phyloP scores from a whole-genome alignment of 2,797 vertebrate species.

The Pseudochromis fuscus region DNA sequence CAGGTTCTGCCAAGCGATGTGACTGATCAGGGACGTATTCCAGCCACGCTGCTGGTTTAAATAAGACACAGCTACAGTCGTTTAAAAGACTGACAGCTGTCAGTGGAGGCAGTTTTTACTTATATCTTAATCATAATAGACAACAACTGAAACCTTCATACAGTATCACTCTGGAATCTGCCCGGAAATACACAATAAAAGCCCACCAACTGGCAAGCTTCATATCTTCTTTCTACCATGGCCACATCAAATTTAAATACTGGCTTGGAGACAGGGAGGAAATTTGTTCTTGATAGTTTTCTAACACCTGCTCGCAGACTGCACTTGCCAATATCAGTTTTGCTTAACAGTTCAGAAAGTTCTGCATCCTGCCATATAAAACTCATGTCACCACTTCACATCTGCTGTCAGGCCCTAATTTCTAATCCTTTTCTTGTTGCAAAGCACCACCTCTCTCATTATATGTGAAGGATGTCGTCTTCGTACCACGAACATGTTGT shows the following conservation, averaged over 20 bases:
- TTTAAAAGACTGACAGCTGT: conserved; percentile 15
- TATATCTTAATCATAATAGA: conserved; percentile 32
- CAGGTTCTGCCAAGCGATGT: conserved; percentile 45
- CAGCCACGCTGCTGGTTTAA: conserved; percentile 36
- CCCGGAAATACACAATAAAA: not conserved
- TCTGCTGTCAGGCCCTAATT: conserved; percentile 58
- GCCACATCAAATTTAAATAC: conserved; percentile 14
- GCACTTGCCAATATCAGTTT: conserved; percentile 26
- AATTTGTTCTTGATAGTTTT: conserved; percentile 11
- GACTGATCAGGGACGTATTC: conserved; percentile 48
- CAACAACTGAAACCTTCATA: not conserved
- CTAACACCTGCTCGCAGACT: conserved; percentile 19
- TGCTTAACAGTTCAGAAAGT: conserved; percentile 18
- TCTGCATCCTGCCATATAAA: conserved; percentile 27
- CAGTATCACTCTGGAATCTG: not conserved
- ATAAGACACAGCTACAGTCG: not conserved
- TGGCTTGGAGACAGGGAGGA: not conserved
- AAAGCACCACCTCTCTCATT: conserved; percentile 60
- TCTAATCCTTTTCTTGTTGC: conserved; percentile 35
- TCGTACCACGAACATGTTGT: conserved; percentile 36
- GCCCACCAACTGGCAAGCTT: not conserved
- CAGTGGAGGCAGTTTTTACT: not conserved
- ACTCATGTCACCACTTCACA: conserved; percentile 35
- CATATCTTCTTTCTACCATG: not conserved
- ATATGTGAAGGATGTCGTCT: conserved; percentile 41